Evolutionary conservation across 2,113 vertebrate species (phyloP).

Genomic region (Lepus europaeus): DNA sequence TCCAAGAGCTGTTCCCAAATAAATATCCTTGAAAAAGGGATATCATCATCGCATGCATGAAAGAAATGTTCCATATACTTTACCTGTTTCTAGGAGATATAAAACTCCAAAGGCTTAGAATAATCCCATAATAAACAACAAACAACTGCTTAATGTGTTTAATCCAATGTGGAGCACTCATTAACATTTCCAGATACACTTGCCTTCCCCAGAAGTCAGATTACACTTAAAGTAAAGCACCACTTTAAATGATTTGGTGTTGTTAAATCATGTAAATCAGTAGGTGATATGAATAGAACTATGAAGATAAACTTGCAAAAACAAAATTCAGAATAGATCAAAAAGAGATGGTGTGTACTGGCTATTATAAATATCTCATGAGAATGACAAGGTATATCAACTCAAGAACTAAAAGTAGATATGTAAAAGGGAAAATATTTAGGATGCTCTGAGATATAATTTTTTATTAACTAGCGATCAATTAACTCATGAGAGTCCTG

Average conservation of each 20-base stretch:
- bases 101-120: not conserved
- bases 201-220: slow-evolving; percentile 6
- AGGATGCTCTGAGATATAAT: not conserved
- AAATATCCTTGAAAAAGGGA: not conserved
- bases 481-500: not conserved
- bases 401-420: not conserved
- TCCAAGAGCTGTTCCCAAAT: not conserved
- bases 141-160: not conserved
- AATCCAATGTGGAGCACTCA: not conserved
- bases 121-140: not conserved
- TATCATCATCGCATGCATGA: not conserved
- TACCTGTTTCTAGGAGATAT: not conserved
- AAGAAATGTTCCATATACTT: not conserved
- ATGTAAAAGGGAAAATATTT: not conserved
- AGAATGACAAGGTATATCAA: not conserved
- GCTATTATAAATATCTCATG: not conserved
- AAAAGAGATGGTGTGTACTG: not conserved
- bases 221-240: not conserved
- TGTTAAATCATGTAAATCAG: slow-evolving; percentile 10
- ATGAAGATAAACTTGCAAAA: slow-evolving; percentile 18
- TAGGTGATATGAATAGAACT: not conserved
- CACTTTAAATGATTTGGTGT: slow-evolving; percentile 19
- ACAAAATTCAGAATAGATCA: not conserved
- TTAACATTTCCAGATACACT: not conserved
- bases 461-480: not conserved